Evolutionary conservation across 2,113 vertebrate species (phyloP), one percentile per base, ranked within the genome.

Genomic region (Odontophorus gujanensis): DNA sequence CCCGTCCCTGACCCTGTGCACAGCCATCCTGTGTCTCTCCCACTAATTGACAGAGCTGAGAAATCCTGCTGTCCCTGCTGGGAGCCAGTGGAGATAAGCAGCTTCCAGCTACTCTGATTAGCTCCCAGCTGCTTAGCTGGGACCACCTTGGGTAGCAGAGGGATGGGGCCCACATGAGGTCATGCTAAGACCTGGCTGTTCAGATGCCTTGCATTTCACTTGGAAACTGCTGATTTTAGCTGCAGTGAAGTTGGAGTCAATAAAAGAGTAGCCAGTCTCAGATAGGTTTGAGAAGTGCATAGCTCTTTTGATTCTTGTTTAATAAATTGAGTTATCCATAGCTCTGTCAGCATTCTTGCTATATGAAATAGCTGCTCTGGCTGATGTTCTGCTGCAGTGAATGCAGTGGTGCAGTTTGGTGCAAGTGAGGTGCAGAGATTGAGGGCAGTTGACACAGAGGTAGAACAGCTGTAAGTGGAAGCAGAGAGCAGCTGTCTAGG

Each of bases 321-420:
- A 90, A 87, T 83, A 74, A 94, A 85, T 68, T 78, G 65, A 90
- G 57, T 90, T 94, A 63, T 72, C 73, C 20, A 3, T 67, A 80
- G 63, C 55, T 90, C 8, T 78, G 72, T 20, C 57, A 61, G n/a
- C 1, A 3, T 25, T 75, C 32, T 38, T 43, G 47, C 38, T 51
- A 47, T 77, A 73, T 5, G 8, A 63, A 87, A 62, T 38, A 43
- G 30, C 22, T 77, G 42, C 42, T 4, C 1, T 77, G 17, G 17
- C n/a, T 89, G 59, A 38, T 1, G 15, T 42, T 87, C 26, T 53
- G 30, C 67, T 61, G 59, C 63, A 67, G 34, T 59, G 71, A 55
- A 79, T 0, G 1, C 2, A 3, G 26, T 73, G 59, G 17, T n/a
- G 65, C 30, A 47, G 45, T 30, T 94, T 0, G 0, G 25, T 18